Base-by-base conservation (phyloP, 2,888 invertebrate species). In the Pollenia griseotomentosa region DNA sequence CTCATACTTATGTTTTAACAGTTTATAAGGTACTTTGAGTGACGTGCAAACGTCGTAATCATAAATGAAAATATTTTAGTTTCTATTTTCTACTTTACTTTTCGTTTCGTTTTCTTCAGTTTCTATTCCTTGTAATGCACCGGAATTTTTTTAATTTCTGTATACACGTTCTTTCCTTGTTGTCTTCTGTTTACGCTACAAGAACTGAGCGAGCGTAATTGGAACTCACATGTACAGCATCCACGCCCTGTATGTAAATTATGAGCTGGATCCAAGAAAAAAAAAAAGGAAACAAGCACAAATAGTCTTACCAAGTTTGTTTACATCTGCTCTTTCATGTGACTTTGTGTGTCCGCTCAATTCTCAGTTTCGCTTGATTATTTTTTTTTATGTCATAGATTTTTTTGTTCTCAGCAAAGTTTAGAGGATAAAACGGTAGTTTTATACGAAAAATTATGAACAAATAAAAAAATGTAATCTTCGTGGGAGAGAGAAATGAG, bases 231-330 rank as follows among this genome's bases (percentile, higher is more conserved):
- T 82, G 63, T 79, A 74, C 68, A 84, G 84, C 87, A 88, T 89
- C 89, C 89, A 89, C 89, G 88, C 89, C 89, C 89, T 84, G 89
- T 88, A 88, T 87, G 83, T 89, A 86, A 88, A 86, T 87, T 83
- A 89, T 88, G 86, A 88, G 85, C 87, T 88, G 85, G 78, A 51
- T 61, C 59, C 23, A 65, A 65, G 46, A 71, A 81, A 73, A 14
- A 51, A 65, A 44, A 77, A 53, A 12, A 19, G 7, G 8, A 42
- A 79, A 63, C 59, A 59, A 46, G 19, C 48, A 51, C 19, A 57
- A 70, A 63, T 10, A 48, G 63, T 53, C 53, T 70, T 77, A 55
- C 40, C 33, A 83, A 48, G 23, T 63, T 70, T 77, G 83, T 83
- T 83, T 66, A 65, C 75, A 75, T 78, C 82, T 57, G 40, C 40